These are phyloP conservation scores for Halcyon senegalensis DNA, from an alignment of 2,113 vertebrate genomes.

Conservation along the genomic window DNA sequence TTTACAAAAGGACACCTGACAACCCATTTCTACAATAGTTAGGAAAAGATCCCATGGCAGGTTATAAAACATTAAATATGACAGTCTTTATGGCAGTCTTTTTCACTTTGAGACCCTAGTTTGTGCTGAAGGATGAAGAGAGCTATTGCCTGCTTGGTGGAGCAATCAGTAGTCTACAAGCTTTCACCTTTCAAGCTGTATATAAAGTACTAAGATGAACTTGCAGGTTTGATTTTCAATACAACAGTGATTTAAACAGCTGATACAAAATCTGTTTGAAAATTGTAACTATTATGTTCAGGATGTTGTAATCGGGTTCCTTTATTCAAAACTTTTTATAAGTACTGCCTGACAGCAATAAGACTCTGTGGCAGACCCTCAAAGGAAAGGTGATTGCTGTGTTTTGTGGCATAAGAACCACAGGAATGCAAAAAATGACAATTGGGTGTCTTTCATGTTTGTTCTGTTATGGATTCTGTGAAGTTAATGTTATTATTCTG, in stretches of 20 bases:
- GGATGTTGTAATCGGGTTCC: not conserved
- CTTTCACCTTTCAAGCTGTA: not conserved
- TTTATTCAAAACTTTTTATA: not conserved
- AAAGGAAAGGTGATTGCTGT: not conserved
- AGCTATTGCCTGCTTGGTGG: not conserved
- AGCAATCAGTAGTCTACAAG: not conserved
- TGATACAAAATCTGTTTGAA: not conserved
- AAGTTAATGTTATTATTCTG: conserved; percentile 4
- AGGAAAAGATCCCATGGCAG: not conserved
- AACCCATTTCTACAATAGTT: not conserved
- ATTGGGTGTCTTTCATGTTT: not conserved
- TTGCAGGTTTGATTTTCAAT: not conserved
- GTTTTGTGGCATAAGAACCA: not conserved
- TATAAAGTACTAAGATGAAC: not conserved
- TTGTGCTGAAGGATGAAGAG: not conserved
- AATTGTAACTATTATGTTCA: not conserved
- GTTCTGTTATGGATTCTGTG: not conserved
- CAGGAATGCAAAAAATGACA: not conserved
- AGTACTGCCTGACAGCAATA: not conserved
- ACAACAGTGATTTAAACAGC: not conserved
- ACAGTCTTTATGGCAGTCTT: not conserved
- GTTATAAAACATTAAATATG: not conserved
- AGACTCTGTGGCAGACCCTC: not conserved
- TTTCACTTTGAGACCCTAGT: not conserved
- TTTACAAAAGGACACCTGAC: not conserved